Evolutionary conservation across 2,888 invertebrate genomes (phyloP), one percentile per base, ranked within the genome.

Genomic region (Disparrhopalites patrizii): DNA sequence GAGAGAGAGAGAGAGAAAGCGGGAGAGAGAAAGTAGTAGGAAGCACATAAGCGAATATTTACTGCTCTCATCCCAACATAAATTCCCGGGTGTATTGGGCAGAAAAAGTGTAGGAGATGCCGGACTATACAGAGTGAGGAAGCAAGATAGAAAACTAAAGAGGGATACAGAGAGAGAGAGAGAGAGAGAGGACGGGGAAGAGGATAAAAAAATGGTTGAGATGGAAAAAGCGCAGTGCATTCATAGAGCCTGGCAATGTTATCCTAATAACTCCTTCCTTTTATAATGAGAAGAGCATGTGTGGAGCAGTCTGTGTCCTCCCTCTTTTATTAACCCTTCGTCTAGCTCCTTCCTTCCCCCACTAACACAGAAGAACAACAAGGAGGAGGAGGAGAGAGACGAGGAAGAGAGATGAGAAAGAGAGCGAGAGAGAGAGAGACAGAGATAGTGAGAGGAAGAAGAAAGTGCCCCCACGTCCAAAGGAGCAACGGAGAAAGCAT

Each of bases 21-120:
- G 30, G 20, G 30, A 54, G 51, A 52, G 18, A 54, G 4, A 27
- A 15, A 33, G 13, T 23, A 30, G 23, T 20, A 55, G 23, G 30
- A 18, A 18, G 52, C 38, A 57, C 40, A 57, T 20, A 33, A 33
- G 57, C 40, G 40, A 38, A 57, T 40, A 57, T 57, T 57, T 57
- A 57, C 57, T 18, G 38, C 57, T 57, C 38, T 23, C 23, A 25
- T 38, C 15, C 27, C 28, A 27, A 38, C 38, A 38, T 38, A 57
- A 57, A 38, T 57, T 57, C 40, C 15, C 40, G 25, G 23, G 57
- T 38, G 38, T 33, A 57, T 57, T 36, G 18, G n/a, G 40, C 15
- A 25, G 28, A 40, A 47, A 47, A 47, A 47, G 25, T 47, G 47
- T 57, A 36, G 57, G 38, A 57, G 57, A 57, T 57, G 57, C 36